Evolutionary conservation across 2,888 invertebrate species (phyloP), one percentile per base, ranked within the genome.

Genomic region (Drosophila prostipennis): DNA sequence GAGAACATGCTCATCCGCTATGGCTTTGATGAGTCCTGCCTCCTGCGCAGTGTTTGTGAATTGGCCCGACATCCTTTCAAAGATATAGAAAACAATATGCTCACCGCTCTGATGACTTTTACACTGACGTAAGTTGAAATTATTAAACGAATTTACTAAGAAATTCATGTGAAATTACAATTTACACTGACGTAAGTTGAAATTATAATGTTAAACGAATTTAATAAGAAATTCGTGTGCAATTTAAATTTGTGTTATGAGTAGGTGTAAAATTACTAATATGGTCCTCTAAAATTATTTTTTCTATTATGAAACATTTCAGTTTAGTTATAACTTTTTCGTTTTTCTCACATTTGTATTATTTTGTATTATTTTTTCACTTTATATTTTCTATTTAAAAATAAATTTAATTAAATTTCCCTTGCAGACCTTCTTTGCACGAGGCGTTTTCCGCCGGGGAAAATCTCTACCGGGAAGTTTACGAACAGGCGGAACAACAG

Each of bases 11-110:
- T 91, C 2, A 57, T 61, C 0, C 64, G 75, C 29, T 89, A 80
- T 56, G 80, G 95, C 1, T 93, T 93, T 75, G 93, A 94, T 74
- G 96, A 95, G 2, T 93, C 93, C 23, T 96, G 96, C 83, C 91
- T 96, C 16, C 90, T 95, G 53, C 93, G 93, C 75, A 93, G 94
- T 48, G 93, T 96, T 48, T 96, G 96, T 78, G 95, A 95, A 78
- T 91, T 95, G 19, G 94, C 95, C 1, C 93, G 93, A 55, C 93
- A 94, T 77, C 95, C 96, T 0, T 91, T 96, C 19, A 93, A 94
- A 67, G 88, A 82, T 7, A 91, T 74, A 0, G 80, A 89, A 13
- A 93, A 93, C 55, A 94, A 94, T 79, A 91, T 96, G 7, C 90
- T 96, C 0, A 94, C 94, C 64, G 96, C 96, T 90, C 91, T 96